Evolutionary conservation across 2,888 invertebrate genomes (phyloP), one percentile per base, ranked within the genome.

Genomic region (Neria commutata): DNA sequence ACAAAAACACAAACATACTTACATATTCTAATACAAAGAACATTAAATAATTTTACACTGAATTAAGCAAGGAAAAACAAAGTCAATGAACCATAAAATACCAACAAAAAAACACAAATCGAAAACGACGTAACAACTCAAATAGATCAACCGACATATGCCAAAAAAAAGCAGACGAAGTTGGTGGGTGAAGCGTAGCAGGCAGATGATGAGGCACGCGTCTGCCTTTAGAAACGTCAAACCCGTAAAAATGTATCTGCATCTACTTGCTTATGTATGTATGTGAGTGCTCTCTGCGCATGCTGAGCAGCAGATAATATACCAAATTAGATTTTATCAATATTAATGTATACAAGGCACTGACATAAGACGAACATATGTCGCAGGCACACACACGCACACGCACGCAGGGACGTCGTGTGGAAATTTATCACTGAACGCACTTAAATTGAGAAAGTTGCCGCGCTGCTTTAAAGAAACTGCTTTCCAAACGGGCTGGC

Each of bases 51-150:
- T 70, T 70, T 67, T 65, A 63, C 62, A 61, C 58, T 51, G 54
- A 68, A 70, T 67, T 70, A 68, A 58, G 40, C 66, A 67, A 52
- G 63, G 49, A 45, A n/a, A 61, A 68, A 58, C 61, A 54, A 59
- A 58, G 42, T 58, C 67, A 63, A 29, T 67, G 55, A 60, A 56
- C 54, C 62, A 65, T 51, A 23, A 64, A 63, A 54, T 49, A 37
- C 19, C 46, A 56, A 52, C 29, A 26, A 24, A 50, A 17, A 34
- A 56, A 57, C 56, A 8, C 55, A 56, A 57, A 37, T 49, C 42
- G 17, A 14, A 54, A 26, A 21, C 21, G 5, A 40, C 16, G 25
- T 47, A 21, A 21, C 47, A 40, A 40, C 16, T 17, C 17, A 53
- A 23, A 45, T n/a, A 50, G 23, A 11, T 11, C 21, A 50, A 21